Base-by-base conservation (phyloP, 1,140 invertebrate species). In the Formica selysi region DNA sequence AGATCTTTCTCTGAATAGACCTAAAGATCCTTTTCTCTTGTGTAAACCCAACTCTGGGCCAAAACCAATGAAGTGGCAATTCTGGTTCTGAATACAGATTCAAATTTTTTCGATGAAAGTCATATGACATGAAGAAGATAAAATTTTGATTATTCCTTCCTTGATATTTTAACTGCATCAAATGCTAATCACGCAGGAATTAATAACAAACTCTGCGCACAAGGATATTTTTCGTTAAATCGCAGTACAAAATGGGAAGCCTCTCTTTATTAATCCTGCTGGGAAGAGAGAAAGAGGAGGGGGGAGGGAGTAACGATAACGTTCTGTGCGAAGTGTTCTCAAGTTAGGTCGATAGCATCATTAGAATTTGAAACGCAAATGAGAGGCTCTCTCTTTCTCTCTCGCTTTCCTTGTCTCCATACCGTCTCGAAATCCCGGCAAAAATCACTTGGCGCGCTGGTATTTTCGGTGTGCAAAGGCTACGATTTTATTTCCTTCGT, bases 341-440 rank as follows among this genome's bases (percentile, higher is more conserved):
- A 83, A 89, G 76, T 89, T 86, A 83, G 87, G 87, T 85, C 88
- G 83, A 80, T 59, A 74, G 76, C 64, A 76, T 84, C 88, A 85
- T 89, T 86, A 83, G 73, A 89, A 89, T 89, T 86, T 89, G 87
- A 89, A 89, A 89, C 86, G 88, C 78, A 89, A 89, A 89, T 89
- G 88, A 89, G 87, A 26, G 76, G 44, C 74, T 64, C 64, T 61
- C 10, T 61, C 59, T 62, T 7, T 62, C 26, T 62, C 59, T 62
- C 26, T 29, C 59, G 5, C 26, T 64, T 68, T 59, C 36, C 26
- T 51, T 41, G 81, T 71, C 64, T 65, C 76, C 84, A 86, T 89
- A 89, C 81, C 87, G 83, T 76, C 48, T 16, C 70, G 78, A 73
- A 89, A 89, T 89, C 71, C 84, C 71, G 57, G 84, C 76, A 86